phyloP scores from a whole-genome alignment of 1,140 invertebrate species.

The Antheraea mylitta region DNA sequence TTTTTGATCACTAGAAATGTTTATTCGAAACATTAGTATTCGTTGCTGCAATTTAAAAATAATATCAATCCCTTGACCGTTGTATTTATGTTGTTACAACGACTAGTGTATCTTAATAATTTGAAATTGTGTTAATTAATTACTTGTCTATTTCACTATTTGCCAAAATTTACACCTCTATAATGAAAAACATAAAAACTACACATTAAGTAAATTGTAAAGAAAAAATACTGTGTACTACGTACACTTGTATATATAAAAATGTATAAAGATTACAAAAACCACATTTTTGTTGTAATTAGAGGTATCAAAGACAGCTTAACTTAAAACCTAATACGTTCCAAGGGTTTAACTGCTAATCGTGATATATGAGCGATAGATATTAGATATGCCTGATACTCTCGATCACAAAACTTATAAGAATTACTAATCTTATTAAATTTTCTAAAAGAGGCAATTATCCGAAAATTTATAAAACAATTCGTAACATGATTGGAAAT shows the following conservation, averaged over 20 bases:
- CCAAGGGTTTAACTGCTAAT: neutral
- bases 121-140: too few relatives aligned
- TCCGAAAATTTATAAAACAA: neutral
- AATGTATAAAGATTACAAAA: too few relatives aligned
- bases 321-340: neutral
- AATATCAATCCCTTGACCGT: too few relatives aligned
- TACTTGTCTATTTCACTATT: too few relatives aligned
- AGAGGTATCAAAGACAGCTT: neutral
- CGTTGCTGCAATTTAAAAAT: too few relatives aligned
- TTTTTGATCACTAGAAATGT: neutral
- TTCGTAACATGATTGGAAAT: neutral
- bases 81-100: too few relatives aligned
- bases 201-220: too few relatives aligned
- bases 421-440: neutral
- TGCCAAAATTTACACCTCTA: too few relatives aligned
- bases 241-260: too few relatives aligned
- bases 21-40: neutral
- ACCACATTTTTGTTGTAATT: neutral
- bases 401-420: neutral
- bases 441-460: neutral
- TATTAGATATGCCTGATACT: neutral
- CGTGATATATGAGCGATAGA: neutral
- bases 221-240: too few relatives aligned
- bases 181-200: too few relatives aligned
- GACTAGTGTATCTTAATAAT: too few relatives aligned